Conservation (phyloP, 2,888 invertebrate genomes). For the Drosophila birchii region DNA sequence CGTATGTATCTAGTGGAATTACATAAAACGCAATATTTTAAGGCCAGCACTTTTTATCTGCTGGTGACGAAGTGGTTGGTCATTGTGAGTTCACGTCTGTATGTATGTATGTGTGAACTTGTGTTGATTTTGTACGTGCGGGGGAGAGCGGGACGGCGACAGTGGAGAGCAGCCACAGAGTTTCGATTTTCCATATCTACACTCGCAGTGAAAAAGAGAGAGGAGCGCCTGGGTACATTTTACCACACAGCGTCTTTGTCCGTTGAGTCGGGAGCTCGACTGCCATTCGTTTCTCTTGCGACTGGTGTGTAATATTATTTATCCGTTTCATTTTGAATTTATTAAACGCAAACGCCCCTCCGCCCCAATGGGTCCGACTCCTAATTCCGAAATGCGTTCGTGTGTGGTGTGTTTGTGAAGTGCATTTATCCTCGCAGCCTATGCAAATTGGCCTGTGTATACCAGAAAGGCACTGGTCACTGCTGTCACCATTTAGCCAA, state of each 20-base stretch:
- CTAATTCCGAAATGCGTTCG: conserved; percentile 16
- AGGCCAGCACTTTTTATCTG: conserved; percentile 70
- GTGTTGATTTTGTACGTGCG: conserved; percentile 64
- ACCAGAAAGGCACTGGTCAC: conserved; percentile 15
- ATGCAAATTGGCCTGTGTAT: conserved; percentile 24
- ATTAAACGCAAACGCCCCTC: conserved; percentile 19
- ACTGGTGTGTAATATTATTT: conserved; percentile 69
- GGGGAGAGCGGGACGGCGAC: conserved; percentile 57
- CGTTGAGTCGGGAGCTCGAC: conserved; percentile 59
- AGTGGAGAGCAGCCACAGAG: conserved; percentile 47
- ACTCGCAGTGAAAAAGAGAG: conserved; percentile 56
- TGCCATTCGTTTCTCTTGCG: conserved; percentile 58
- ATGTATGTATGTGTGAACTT: conserved; percentile 52
- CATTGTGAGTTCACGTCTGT: conserved; percentile 65
- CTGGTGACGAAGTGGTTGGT: conserved; percentile 78
- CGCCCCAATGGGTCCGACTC: conserved; percentile 11
- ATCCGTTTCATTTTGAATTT: conserved; percentile 37
- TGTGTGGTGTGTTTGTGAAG: conserved; percentile 31
- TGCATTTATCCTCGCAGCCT: conserved; percentile 24
- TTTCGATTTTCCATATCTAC: conserved; percentile 76
- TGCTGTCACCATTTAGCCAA: conserved; percentile 13
- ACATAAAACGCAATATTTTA: conserved; percentile 70
- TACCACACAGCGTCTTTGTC: conserved; percentile 75
- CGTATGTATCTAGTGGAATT: conserved; percentile 61
- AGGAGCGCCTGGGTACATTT: conserved; percentile 63